Base-by-base conservation (phyloP, 2,797 vertebrate species). In the Aphelocoma californica region DNA sequence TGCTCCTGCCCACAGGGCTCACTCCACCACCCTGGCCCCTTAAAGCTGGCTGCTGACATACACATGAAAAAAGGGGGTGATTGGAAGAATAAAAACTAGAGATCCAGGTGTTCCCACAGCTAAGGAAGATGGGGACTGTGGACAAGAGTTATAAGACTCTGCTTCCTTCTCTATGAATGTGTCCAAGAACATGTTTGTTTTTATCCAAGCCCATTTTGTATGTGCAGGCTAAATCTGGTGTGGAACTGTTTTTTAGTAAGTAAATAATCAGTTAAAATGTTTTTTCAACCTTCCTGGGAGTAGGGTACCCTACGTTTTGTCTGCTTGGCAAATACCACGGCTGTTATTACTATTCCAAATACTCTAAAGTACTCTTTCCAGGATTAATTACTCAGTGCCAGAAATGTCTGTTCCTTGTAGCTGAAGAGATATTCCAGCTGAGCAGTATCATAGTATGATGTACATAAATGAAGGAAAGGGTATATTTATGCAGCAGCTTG, bases 21-120 rank as follows among this genome's bases (percentile, higher is more conserved):
- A 1, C 25, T 42, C 21, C 20, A 50, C 42, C 20, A 31, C 24
- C 36, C 44, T 24, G 29, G 14, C 17, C 36, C 44, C 14, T 34
- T 50, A 40, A 34, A 44, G 2, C 23, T 56, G 50, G 11, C 34
- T 56, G 36, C 36, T 56, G 56, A 50, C 9, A 7, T 7, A 20
- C 5, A 7, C 13, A 0, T 26, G 24, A 58, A 40, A 28, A 57
- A 54, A 65, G 5, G 4, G 5, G 6, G 3, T 3, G 2, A 23
- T 12, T 23, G 29, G 23, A 73, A 78, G 10, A 45, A 34, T 18
- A n/a, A n/a, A n/a, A 54, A 38, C 28, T 50, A 17, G 0, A 16
- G 28, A 12, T 2, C 3, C 16, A 34, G 8, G 24, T 42, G 8
- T 8, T 60, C 10, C 36, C 16, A 4, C 19, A n/a, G 14, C 24